Percentiles rank a stretch among this genome's conserved stretches.
These are phyloP conservation scores for Semaprochilodus insignis DNA, from an alignment of 2,797 vertebrate species.

Conservation along the genomic window DNA sequence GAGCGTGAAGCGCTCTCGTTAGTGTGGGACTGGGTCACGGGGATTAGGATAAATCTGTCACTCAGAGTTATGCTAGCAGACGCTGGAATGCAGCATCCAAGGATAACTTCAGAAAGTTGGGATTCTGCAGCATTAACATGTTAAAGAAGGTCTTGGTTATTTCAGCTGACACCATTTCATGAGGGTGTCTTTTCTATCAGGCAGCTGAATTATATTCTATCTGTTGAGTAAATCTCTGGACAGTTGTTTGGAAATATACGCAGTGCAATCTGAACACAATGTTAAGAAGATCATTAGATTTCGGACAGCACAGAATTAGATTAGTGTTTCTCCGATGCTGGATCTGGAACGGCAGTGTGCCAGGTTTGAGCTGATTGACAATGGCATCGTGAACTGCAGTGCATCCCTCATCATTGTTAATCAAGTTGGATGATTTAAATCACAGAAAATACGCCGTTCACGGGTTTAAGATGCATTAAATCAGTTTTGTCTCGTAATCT, in stretches of 20 bases:
- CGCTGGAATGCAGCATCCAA: not conserved
- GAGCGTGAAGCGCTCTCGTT: slow-evolving; percentile 22
- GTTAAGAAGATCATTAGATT: no score
- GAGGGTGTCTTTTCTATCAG: not conserved
- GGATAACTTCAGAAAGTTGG: slow-evolving; percentile 25
- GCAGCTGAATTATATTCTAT: not conserved
- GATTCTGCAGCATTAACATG: not conserved
- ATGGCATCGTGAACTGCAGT: no score
- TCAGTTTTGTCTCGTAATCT: no score
- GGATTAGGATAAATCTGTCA: slow-evolving; percentile 46
- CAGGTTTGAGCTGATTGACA: no score
- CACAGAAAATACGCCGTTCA: no score
- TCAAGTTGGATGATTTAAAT: no score
- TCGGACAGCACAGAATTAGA: not conserved
- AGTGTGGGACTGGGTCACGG: slow-evolving; percentile 32
- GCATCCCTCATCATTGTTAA: no score
- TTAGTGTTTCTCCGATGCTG: not conserved
- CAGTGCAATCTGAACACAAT: not conserved
- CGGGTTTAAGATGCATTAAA: no score
- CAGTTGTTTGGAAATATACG: slow-evolving; percentile 1
- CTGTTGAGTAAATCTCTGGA: not conserved
- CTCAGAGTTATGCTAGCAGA: slow-evolving; percentile 26
- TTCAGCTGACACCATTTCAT: not conserved
- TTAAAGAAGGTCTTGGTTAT: not conserved
- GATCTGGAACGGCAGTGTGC: no score